These are phyloP conservation scores for Girardinus metallicus DNA, from an alignment of 2,797 vertebrate genomes.

Conservation along the genomic window DNA sequence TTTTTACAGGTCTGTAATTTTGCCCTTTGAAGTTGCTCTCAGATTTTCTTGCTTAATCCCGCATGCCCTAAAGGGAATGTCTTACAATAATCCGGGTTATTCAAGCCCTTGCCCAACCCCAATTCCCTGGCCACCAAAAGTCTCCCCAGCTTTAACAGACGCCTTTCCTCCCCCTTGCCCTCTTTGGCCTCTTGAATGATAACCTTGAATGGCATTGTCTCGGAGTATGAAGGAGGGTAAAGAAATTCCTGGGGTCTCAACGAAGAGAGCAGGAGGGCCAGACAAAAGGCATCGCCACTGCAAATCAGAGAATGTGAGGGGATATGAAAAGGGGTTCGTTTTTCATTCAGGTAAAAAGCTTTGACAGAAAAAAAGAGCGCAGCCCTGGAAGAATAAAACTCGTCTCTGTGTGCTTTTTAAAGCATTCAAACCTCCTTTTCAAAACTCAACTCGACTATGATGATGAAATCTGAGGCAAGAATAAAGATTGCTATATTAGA, in stretches of 20 bases:
- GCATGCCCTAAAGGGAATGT: constrained; percentile 52
- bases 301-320: constrained; percentile 63
- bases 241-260: constrained; percentile 73
- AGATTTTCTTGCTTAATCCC: constrained; percentile 34
- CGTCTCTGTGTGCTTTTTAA: constrained; percentile 48
- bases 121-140: constrained; percentile 58
- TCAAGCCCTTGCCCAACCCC: constrained; percentile 57
- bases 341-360: constrained; percentile 73
- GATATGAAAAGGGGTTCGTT: constrained; percentile 62
- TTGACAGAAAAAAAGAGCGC: constrained; percentile 41
- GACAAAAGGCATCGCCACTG: constrained; percentile 74
- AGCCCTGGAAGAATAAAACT: constrained; percentile 49
- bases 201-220: constrained; percentile 81
- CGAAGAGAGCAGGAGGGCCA: constrained; percentile 67
- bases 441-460: constrained; percentile 45
- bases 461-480: constrained; percentile 72
- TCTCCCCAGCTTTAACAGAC: constrained; percentile 60
- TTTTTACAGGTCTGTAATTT: neutral
- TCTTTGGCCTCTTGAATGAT: constrained; percentile 78
- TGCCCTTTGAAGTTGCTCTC: constrained; percentile 32
- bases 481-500: constrained; percentile 53
- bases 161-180: constrained; percentile 46
- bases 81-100: constrained; percentile 57
- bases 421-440: constrained; percentile 44
- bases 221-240: constrained; percentile 66